These are phyloP conservation scores for Thaleichthys pacificus DNA, from an alignment of 2,797 vertebrate genomes.

Conservation along the genomic window DNA sequence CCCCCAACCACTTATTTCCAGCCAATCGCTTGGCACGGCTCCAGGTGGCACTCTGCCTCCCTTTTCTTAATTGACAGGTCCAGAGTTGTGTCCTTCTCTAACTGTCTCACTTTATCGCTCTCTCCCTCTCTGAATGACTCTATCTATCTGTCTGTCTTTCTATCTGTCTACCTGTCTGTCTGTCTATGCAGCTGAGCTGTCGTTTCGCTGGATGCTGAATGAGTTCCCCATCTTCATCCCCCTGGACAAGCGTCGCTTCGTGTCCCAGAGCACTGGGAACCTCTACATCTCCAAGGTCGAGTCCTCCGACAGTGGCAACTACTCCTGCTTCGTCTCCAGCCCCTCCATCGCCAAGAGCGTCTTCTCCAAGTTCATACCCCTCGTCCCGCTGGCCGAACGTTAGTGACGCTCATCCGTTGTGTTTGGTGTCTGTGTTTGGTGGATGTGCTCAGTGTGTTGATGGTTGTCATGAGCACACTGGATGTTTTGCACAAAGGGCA, in stretches of 20 bases:
- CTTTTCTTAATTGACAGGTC: conserved; percentile 42
- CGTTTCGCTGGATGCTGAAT: conserved; percentile 96
- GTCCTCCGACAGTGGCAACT: conserved; percentile 90
- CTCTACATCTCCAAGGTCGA: conserved; percentile 97
- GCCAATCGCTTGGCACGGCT: conserved; percentile 20
- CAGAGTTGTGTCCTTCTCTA: neutral
- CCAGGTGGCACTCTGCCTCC: conserved; percentile 14
- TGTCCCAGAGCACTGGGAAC: conserved; percentile 94
- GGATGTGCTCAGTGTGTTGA: too few relatives aligned
- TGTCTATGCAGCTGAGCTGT: conserved; percentile 82
- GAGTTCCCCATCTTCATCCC: conserved; percentile 94
- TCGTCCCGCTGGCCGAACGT: conserved; percentile 88
- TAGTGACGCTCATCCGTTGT: conserved; percentile 59
- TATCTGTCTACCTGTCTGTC: neutral
- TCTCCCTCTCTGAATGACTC: neutral
- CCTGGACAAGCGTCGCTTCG: conserved; percentile 88
- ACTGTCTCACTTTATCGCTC: neutral
- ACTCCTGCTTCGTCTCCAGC: conserved; percentile 95
- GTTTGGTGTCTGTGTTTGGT: neutral
- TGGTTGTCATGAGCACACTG: too few relatives aligned
- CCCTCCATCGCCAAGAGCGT: conserved; percentile 95
- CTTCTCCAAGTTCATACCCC: conserved; percentile 97
- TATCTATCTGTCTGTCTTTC: neutral
- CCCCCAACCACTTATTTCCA: neutral
- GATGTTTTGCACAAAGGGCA: too few relatives aligned